These are phyloP conservation scores for Serranus cabrilla DNA, from an alignment of 2,797 vertebrate genomes.

Conservation along the genomic window DNA sequence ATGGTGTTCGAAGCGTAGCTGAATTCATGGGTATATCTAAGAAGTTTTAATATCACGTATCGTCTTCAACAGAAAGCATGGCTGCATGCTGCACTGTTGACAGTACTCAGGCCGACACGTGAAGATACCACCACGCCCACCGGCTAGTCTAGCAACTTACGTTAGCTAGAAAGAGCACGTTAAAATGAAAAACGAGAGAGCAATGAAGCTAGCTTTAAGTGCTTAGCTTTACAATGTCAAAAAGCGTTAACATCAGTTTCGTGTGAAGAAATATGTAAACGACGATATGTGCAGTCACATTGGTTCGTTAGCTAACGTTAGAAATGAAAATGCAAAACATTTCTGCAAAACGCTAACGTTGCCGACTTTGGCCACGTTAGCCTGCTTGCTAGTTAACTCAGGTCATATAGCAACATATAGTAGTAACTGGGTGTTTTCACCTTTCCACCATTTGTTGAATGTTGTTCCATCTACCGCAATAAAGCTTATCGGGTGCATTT, in stretches of 20 bases:
- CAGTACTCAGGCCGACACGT: constrained; percentile 19
- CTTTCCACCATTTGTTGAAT: rapidly evolving
- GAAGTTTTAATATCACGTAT: no score
- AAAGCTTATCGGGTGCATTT: constrained; percentile 15
- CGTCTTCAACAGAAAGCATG: not conserved
- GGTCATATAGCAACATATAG: no score
- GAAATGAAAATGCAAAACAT: not conserved
- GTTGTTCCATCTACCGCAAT: not conserved
- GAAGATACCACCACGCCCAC: constrained; percentile 51
- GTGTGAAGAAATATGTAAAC: not conserved
- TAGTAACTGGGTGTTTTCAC: not conserved
- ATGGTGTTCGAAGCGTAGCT: not conserved
- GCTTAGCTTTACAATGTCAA: not conserved
- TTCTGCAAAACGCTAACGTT: not conserved
- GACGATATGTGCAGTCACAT: not conserved
- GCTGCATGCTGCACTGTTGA: constrained; percentile 34
- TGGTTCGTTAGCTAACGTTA: not conserved
- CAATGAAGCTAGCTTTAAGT: not conserved
- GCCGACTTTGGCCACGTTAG: not conserved
- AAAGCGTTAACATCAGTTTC: no score
- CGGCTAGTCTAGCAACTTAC: not conserved
- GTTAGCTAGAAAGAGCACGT: not conserved
- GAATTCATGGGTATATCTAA: no score
- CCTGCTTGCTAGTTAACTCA: not conserved
- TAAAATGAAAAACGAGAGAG: rapidly evolving